Percentiles rank a stretch among this genome's conserved stretches.
phyloP scores from a whole-genome alignment of 2,888 invertebrate species.

The Yponomeuta sedellus region DNA sequence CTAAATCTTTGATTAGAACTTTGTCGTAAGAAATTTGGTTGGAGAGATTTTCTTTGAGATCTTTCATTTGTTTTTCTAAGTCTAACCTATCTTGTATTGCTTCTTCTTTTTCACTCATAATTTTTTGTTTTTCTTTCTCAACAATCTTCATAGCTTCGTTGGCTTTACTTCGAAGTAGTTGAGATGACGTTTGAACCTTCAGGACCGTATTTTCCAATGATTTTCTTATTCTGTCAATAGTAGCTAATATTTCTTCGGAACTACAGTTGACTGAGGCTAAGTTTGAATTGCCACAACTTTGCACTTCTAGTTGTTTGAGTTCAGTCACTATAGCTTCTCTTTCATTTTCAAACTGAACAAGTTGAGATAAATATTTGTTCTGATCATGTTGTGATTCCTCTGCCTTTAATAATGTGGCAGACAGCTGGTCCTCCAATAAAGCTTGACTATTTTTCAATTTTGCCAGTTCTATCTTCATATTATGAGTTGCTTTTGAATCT shows the following conservation, averaged over 20 bases:
- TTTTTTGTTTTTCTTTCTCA: conserved; percentile 62
- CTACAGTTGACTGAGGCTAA: conserved; percentile 40
- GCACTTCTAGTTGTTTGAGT: conserved; percentile 53
- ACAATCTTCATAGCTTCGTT: conserved; percentile 59
- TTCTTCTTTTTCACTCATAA: conserved; percentile 56
- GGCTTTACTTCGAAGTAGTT: conserved; percentile 55
- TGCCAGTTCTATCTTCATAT: conserved; percentile 59
- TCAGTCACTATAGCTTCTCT: conserved; percentile 46
- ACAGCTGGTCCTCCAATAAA: conserved; percentile 43
- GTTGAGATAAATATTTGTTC: conserved; percentile 39
- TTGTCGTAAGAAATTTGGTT: conserved; percentile 42
- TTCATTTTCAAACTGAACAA: conserved; percentile 45
- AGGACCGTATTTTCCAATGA: conserved; percentile 38
- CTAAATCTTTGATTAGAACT: conserved; percentile 46
- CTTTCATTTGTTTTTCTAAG: conserved; percentile 43
- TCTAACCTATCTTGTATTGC: conserved; percentile 43
- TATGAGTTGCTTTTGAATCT: conserved; percentile 67
- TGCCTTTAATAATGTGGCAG: conserved; percentile 35
- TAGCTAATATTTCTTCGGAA: conserved; percentile 41
- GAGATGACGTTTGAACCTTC: conserved; percentile 55
- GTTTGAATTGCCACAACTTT: conserved; percentile 47
- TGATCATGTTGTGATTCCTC: conserved; percentile 41
- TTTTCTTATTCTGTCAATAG: conserved; percentile 47
- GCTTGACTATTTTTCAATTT: conserved; percentile 46
- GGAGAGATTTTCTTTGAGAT: conserved; percentile 43